Base-by-base conservation (phyloP, 53 echinoderm and acorn worm genomes). In the Zoroaster sp. region DNA sequence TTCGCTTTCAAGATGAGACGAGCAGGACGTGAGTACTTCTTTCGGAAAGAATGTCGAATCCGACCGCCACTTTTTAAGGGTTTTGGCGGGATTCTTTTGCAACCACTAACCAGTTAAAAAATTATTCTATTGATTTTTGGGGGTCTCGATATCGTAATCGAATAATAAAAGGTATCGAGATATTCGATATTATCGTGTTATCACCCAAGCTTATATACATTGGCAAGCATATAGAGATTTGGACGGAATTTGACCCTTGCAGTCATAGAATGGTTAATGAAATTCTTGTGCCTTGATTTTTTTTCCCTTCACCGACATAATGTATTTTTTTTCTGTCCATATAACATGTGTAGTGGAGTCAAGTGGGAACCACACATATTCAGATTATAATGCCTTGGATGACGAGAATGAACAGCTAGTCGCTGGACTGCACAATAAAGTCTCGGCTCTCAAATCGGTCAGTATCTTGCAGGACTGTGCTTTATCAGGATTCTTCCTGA, bases 321-420 rank as follows among this genome's bases (percentile, higher is more conserved):
- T 20, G 8, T 43, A 47, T 47, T 17, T 67, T 83, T 43, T 20
- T 44, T 20, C 9, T 83, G 11, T 6, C 75, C n/a, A n/a, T n/a
- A n/a, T n/a, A n/a, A n/a, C n/a, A n/a, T n/a, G n/a, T 42, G 4
- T 18, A 75, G 76, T 75, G 39, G 76, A 77, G 14, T 12, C 70
- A 10, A 32, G 67, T 78, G 78, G 65, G 2, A 76, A 45, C 23
- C 35, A 49, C 37, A 77, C 65, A 9, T 90, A 90, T 28, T 78
- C 83, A 18, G 90, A 83, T 30, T 91, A 93, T 75, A 91, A 88
- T 89, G 93, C 91, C 20, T 40, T 96, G n/a, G 94, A 96, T 10
- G 96, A 96, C 37, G 96, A 96, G 66, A 96, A 96, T 52, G 93
- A 95, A 37, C 89, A 87, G 18, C 79, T 95, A 0, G 90, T 82